Evolutionary conservation across 2,888 invertebrate genomes (phyloP).

Genomic region (Melanostoma scalare): DNA sequence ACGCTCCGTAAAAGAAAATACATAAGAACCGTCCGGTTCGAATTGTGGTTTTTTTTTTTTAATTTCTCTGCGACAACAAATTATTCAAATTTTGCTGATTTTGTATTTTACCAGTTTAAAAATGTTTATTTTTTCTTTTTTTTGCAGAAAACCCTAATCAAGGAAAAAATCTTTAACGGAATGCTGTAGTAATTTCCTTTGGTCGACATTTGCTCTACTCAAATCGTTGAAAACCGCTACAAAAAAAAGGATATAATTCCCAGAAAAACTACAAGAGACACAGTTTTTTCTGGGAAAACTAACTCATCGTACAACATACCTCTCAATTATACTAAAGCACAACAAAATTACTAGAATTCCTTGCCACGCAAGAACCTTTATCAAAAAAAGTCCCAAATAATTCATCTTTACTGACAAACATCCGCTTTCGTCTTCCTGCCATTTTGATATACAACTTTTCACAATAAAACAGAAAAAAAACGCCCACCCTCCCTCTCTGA

Average conservation of each 20-base stretch:
- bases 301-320: conserved; percentile 22
- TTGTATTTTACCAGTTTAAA: too few species aligned
- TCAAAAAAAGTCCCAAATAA: conserved; percentile 69
- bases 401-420: conserved; percentile 69
- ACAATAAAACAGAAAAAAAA: conserved; percentile 35
- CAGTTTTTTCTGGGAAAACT: conserved; percentile 37
- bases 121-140: conserved; percentile 1
- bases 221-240: conserved; percentile 31
- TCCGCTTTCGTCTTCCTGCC: conserved; percentile 59
- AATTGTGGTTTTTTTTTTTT: too few species aligned
- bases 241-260: not conserved
- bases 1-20: too few species aligned
- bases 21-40: too few species aligned
- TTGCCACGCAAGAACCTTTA: conserved; percentile 15
- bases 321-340: not conserved
- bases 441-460: conserved; percentile 63
- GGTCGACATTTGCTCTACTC: conserved; percentile 36
- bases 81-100: too few species aligned
- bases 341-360: conserved; percentile 14
- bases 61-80: too few species aligned
- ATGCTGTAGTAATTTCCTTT: conserved; percentile 26
- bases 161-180: too few species aligned
- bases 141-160: too few species aligned
- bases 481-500: conserved; percentile 33
- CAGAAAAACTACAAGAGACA: not conserved